Evolutionary conservation across 1,140 invertebrate species (phyloP), one percentile per base, ranked within the genome.

Genomic region (Nasonia vitripennis): DNA sequence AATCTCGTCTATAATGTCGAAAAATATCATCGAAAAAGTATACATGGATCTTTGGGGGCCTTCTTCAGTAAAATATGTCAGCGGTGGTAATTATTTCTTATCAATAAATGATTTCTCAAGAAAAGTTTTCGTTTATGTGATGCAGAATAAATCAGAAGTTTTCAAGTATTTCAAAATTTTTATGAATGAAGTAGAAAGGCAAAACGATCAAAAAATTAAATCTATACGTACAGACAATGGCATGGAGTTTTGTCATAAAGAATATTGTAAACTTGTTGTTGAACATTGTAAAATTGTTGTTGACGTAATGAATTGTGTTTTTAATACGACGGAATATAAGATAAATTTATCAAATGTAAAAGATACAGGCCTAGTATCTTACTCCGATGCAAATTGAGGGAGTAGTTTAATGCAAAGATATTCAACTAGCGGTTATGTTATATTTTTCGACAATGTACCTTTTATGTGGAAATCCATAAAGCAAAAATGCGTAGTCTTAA

Each of bases 391-490:
- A 37, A 31, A 74, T 17, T 74, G 71, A 34, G 71, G 71, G 31
- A 27, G 7, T n/a, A 34, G 14, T 34, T n/a, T 74, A 34, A 74
- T 34, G 71, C 71, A 74, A 12, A 74, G 71, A 37, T 20, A 41
- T 27, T 74, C 27, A 12, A 74, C 34, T 27, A 74, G 71, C 27
- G 71, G 71, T 27, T 34, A 37, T 34, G 41, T 74, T 14, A 14
- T 74, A 14, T 37, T 74, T 12, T 74, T 74, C 14, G 41, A 74
- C 17, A 12, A 74, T 17, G 31, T 74, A 27, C 71, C 71, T 37
- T 74, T 74, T 74, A 41, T 74, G 31, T 74, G 71, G 71, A 34
- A 74, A 74, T 74, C 71, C 20, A 74, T 20, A 34, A 74, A 34
- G 34, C 71, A 74, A 12, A 74, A 74, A 34, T 74, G 71, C 17